Base-by-base conservation (phyloP, 1,140 invertebrate species). In the Intoshia linei region DNA sequence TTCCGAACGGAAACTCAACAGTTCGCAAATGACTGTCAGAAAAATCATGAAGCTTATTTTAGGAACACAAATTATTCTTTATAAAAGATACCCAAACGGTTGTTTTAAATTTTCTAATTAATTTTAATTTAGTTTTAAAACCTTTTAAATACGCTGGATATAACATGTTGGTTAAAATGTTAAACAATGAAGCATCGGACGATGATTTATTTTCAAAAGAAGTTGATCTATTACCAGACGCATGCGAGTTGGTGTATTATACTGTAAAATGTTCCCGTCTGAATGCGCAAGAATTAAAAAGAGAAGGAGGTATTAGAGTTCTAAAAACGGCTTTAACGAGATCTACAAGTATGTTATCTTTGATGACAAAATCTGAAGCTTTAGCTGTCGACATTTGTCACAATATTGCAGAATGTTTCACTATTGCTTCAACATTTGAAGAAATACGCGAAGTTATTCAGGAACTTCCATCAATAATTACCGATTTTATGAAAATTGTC, bases 101-200 rank as follows among this genome's bases (percentile, higher is more conserved):
- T 50, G 59, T 21, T 10, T 30, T 38, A 34, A 30, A 23, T 18
- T 23, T 38, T 17, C 2, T 22, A 31, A 19, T 43, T 17, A 17
- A 38, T 43, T 27, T 41, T 39, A 54, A 59, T 40, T 45, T 45
- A 78, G 77, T 78, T 42, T 58, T 98, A 23, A 67, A 74, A 40
- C 81, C 79, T 3, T 95, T 92, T 61, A 95, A 95, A 57, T 98
- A 98, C 61, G 78, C 90, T 33, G 90, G 90, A 3, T 98, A 98
- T 62, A 75, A 76, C 0, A 83, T 90, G 61, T 61, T 98, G 7
- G 77, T 95, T 22, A 79, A 81, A 56, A 95, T 84, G 0, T 81
- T 95, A 37, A 66, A 71, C 47, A 58, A 90, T 49, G 84, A 95
- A 62, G 77, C 79, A 0, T 68, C 70, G 23, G 83, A 93, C 48